Evolutionary conservation across 1,140 invertebrate species (phyloP).

Genomic region (Heliothis subflexa): DNA sequence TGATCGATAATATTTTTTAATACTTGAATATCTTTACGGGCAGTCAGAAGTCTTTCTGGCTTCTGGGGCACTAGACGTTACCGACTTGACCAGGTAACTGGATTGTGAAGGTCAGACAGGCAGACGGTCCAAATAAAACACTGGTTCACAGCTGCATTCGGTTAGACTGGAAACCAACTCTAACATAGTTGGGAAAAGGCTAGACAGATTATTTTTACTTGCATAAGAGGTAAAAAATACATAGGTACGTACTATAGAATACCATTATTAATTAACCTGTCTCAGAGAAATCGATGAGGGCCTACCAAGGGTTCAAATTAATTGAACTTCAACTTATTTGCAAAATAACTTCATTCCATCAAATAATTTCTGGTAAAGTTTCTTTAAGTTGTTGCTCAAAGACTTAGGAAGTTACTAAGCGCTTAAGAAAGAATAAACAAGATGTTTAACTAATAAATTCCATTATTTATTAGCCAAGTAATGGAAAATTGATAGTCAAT

Average conservation of each 20-base stretch:
- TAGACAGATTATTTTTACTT: too few relatives aligned
- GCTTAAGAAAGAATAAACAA: slow-evolving; percentile 40
- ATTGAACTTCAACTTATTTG: slow-evolving; percentile 5
- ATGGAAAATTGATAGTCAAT: slow-evolving; percentile 29
- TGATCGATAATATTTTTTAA: too few relatives aligned
- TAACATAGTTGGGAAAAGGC: too few relatives aligned
- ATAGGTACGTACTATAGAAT: background rate
- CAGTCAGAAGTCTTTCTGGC: too few relatives aligned
- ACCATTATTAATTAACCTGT: background rate
- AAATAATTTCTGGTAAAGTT: slow-evolving; percentile 27
- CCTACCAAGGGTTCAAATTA: slow-evolving; percentile 2
- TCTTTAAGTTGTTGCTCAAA: slow-evolving; percentile 16
- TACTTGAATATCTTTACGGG: too few relatives aligned
- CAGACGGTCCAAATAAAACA: too few relatives aligned
- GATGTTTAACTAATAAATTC: slow-evolving; percentile 15
- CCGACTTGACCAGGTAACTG: too few relatives aligned
- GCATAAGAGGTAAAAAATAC: too few relatives aligned
- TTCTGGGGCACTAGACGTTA: too few relatives aligned
- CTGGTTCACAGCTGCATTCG: too few relatives aligned
- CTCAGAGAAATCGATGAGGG: background rate
- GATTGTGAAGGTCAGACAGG: too few relatives aligned
- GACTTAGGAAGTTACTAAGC: slow-evolving; percentile 29
- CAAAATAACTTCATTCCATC: slow-evolving; percentile 18
- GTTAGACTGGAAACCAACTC: too few relatives aligned
- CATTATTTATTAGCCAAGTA: slow-evolving; percentile 15